A percentile compares a stretch with the other conserved stretches of the same genome.
Conservation (phyloP, 2,113 vertebrate genomes). For the Anas platyrhynchos region DNA sequence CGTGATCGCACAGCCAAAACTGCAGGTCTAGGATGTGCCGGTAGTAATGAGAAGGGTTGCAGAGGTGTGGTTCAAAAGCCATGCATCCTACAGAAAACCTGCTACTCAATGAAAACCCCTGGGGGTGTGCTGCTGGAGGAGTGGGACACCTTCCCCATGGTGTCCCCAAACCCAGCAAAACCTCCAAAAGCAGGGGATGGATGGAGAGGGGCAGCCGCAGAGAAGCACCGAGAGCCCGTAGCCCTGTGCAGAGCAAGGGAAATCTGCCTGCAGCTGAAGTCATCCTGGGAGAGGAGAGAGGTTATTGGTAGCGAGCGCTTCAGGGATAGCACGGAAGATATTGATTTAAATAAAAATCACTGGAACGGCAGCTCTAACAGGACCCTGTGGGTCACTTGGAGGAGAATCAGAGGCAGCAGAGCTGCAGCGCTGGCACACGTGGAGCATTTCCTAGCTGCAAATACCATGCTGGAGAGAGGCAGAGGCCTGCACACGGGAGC, state of each 20-base stretch:
- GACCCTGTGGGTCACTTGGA: slow-evolving; percentile 25
- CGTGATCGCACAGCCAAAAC: fast-evolving
- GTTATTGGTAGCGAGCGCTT: not conserved
- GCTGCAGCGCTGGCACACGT: not conserved
- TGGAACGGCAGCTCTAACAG: not conserved
- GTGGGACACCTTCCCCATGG: not conserved
- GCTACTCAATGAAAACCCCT: not conserved
- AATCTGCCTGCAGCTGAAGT: not conserved
- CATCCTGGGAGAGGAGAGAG: not conserved
- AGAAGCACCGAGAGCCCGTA: fast-evolving
- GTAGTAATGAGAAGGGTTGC: not conserved
- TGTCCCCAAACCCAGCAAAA: not conserved
- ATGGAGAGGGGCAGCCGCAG: not conserved
- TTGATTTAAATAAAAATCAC: slow-evolving; percentile 50
- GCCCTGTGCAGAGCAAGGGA: not conserved
- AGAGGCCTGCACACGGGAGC: fast-evolving
- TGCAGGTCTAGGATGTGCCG: not conserved
- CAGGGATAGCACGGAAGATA: not conserved
- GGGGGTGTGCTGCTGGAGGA: not conserved
- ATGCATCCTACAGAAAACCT: not conserved
- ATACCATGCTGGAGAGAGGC: not conserved
- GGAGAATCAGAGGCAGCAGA: not conserved
- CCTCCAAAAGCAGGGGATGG: not conserved
- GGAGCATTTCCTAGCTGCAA: not conserved
- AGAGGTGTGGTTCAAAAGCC: not conserved